phyloP scores from a whole-genome alignment of 2,113 vertebrate species.

The Lampris incognitus region DNA sequence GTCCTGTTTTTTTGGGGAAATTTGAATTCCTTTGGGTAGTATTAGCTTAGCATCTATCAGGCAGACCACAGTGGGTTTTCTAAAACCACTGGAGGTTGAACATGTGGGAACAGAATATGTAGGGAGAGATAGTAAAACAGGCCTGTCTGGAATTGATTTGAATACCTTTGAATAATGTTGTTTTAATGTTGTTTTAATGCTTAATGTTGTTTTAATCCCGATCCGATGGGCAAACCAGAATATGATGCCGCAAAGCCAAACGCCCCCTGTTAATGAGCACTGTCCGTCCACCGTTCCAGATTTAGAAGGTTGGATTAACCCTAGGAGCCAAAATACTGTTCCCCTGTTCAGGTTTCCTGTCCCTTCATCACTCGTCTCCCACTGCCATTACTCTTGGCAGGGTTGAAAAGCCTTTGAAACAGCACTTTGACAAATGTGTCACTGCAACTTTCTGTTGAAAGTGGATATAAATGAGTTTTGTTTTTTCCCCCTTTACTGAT shows the following conservation, averaged over 20 bases:
- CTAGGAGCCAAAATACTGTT: too few relatives aligned
- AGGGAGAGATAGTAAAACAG: not conserved
- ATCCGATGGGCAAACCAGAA: too few relatives aligned
- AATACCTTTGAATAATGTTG: not conserved
- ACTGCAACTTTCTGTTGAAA: too few relatives aligned
- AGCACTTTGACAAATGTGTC: too few relatives aligned
- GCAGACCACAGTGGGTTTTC: not conserved
- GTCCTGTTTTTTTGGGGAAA: conserved; percentile 15
- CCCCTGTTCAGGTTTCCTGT: too few relatives aligned
- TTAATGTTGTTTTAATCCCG: not conserved
- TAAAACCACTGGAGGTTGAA: not conserved
- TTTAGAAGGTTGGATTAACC: too few relatives aligned
- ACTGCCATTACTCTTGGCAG: too few relatives aligned
- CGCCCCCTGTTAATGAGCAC: not conserved
- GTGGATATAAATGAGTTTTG: conserved; percentile 2
- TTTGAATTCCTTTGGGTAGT: not conserved
- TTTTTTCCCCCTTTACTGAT: not conserved
- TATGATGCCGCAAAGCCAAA: not conserved
- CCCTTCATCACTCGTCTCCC: too few relatives aligned
- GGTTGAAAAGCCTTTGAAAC: too few relatives aligned
- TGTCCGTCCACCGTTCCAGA: too few relatives aligned
- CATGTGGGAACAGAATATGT: not conserved
- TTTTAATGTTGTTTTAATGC: too few relatives aligned
- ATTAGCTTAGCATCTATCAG: conserved; percentile 5
- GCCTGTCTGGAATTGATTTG: not conserved